Base-by-base conservation (phyloP, 2,113 vertebrate genomes). In the Oryzias woworae region DNA sequence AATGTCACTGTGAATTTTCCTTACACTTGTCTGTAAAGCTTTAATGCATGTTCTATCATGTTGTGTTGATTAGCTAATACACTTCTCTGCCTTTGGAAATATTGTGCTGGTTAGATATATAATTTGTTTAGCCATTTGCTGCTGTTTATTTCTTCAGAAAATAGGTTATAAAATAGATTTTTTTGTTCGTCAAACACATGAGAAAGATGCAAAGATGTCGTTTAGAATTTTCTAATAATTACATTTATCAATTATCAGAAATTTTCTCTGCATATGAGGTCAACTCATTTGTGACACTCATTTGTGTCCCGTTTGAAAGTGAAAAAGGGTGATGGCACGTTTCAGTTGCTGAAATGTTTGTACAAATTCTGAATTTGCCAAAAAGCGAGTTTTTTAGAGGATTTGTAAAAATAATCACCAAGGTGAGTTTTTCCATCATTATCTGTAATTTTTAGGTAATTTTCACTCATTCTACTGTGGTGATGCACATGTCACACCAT, bases 381-480 rank as follows among this genome's bases (percentile, higher is more conserved):
- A n/a, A 20, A 1, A 62, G 14, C 42, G n/a, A 2, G 52, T 73
- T 74, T 73, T 74, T 66, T 18, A 55, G 31, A 41, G 51, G 57
- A 71, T 73, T 61, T 59, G 46, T 66, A 45, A 61, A 64, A 73
- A 60, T 77, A 69, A 53, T 75, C 58, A 36, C 71, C 28, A 50
- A 66, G 61, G 57, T 68, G 60, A 48, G 10, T 48, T 74, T 71
- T 76, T 73, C 78, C 78, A 80, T 77, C 73, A 75, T 75, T 75
- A 63, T 49, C 63, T 14, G 24, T 75, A 74, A 85, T 84, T 87
- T 36, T 88, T 87, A 77, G 81, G 76, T 76, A 79, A 83, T 81
- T 79, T 83, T 82, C 68, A 75, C 80, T 83, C 80, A 57, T 68
- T 77, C 76, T 80, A 18, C 74, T 47, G 73, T 77, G 75, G 70